Evolutionary conservation across 2,797 vertebrate species (phyloP).

Genomic region (Monodelphis domestica): DNA sequence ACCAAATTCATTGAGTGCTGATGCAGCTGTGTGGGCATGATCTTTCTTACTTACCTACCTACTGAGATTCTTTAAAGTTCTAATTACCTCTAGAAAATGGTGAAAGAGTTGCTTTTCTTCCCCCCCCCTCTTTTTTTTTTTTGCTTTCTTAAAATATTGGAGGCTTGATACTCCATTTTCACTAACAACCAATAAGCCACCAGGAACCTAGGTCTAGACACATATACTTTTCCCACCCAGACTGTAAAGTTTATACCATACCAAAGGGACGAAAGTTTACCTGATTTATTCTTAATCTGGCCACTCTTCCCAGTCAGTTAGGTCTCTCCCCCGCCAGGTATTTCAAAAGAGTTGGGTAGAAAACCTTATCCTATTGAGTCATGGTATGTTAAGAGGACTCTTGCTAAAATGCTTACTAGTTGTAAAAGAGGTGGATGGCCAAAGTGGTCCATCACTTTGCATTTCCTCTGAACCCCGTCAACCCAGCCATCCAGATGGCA

Average conservation of each 20-base stretch:
- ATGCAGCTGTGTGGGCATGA: conserved; percentile 17
- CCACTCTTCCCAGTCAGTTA: background rate
- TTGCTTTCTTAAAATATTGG: conserved; percentile 12
- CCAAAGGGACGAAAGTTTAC: background rate
- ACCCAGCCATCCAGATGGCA: background rate
- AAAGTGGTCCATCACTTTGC: background rate
- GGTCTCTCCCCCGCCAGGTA: background rate
- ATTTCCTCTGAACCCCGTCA: background rate
- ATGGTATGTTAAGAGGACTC: too few relatives aligned
- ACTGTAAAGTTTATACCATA: background rate
- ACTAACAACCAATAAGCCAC: background rate
- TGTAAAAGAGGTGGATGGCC: background rate
- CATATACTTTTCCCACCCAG: background rate
- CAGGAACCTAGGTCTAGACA: background rate
- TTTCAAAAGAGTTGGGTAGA: background rate
- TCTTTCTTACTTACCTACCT: conserved; percentile 53
- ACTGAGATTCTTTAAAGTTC: conserved; percentile 47
- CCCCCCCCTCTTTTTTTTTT: background rate
- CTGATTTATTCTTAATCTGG: background rate
- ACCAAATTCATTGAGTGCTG: conserved; percentile 38
- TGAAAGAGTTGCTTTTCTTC: background rate
- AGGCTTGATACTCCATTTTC: conserved; percentile 16
- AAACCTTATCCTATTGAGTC: background rate
- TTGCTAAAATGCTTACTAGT: background rate
- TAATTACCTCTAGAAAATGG: conserved; percentile 41